These are phyloP conservation scores for Botia almorhae DNA, from an alignment of 2,797 vertebrate species.

Conservation along the genomic window DNA sequence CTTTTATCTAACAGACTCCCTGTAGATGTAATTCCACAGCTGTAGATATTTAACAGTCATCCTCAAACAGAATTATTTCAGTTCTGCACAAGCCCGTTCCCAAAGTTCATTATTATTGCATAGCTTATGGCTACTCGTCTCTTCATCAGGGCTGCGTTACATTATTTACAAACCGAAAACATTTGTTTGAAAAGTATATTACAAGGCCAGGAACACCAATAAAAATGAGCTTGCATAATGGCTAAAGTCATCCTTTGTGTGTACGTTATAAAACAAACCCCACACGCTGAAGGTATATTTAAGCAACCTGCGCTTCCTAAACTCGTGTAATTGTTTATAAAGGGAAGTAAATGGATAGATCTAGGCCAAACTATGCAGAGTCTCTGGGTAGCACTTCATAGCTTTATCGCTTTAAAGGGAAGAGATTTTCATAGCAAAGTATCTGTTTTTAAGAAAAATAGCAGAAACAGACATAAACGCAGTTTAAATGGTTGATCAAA, in stretches of 20 bases:
- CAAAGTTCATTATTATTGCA: constrained; percentile 81
- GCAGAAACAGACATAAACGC: constrained; percentile 15
- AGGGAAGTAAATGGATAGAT: constrained; percentile 64
- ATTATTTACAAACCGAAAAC: constrained; percentile 83
- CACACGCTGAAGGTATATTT: constrained; percentile 49
- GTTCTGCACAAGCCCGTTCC: constrained; percentile 70
- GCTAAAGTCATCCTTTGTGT: constrained; percentile 68
- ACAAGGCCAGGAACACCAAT: constrained; percentile 69
- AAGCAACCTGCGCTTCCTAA: constrained; percentile 46
- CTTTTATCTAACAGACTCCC: constrained; percentile 71
- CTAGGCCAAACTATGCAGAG: constrained; percentile 61
- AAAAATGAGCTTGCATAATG: constrained; percentile 72
- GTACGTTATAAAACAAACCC: constrained; percentile 60
- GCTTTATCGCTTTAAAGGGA: constrained; percentile 53
- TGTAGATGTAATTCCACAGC: constrained; percentile 73
- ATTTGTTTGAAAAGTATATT: constrained; percentile 69
- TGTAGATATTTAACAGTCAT: constrained; percentile 77
- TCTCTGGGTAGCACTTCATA: constrained; percentile 57
- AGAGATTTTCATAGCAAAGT: constrained; percentile 62
- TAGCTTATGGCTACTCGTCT: constrained; percentile 73
- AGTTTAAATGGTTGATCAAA: constrained; percentile 31
- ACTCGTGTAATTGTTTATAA: constrained; percentile 58
- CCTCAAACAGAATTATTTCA: constrained; percentile 81
- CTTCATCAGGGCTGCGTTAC: constrained; percentile 73
- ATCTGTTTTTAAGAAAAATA: constrained; percentile 54